Conservation (phyloP, 2,797 vertebrate genomes). For the Oreochromis mossambicus region DNA sequence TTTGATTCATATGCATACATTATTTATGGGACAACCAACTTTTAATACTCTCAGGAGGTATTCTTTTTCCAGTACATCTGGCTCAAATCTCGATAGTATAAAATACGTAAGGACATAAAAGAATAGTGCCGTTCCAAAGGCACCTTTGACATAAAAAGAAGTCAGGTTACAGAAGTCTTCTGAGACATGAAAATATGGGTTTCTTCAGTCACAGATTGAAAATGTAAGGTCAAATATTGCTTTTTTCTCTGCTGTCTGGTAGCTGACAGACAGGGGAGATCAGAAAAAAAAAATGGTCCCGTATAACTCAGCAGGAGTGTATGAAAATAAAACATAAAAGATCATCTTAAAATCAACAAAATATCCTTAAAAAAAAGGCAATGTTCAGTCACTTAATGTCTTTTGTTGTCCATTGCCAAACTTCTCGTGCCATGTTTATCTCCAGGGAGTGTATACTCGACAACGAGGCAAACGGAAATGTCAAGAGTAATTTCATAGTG, state of each 20-base stretch:
- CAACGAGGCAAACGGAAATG: conserved; percentile 23
- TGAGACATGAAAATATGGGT: neutral
- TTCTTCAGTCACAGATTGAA: neutral
- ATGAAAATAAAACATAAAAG: neutral
- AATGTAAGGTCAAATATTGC: neutral
- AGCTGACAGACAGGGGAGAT: neutral
- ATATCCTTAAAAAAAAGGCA: neutral
- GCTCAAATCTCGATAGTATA: neutral
- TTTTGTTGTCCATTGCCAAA: neutral
- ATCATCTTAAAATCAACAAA: neutral
- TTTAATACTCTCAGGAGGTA: neutral
- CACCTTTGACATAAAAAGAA: neutral
- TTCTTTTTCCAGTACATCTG: neutral
- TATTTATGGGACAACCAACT: neutral
- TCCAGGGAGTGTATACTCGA: neutral
- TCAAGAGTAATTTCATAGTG: conserved; percentile 29
- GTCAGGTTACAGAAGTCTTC: neutral
- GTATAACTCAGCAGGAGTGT: neutral
- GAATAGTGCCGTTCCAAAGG: neutral
- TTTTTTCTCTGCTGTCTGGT: neutral
- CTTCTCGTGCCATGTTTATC: neutral
- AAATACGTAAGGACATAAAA: neutral
- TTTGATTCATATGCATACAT: neutral
- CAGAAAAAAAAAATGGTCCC: neutral
- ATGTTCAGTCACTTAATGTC: neutral